phyloP scores from a whole-genome alignment of 2,797 vertebrate species.

The Glossophaga mutica region DNA sequence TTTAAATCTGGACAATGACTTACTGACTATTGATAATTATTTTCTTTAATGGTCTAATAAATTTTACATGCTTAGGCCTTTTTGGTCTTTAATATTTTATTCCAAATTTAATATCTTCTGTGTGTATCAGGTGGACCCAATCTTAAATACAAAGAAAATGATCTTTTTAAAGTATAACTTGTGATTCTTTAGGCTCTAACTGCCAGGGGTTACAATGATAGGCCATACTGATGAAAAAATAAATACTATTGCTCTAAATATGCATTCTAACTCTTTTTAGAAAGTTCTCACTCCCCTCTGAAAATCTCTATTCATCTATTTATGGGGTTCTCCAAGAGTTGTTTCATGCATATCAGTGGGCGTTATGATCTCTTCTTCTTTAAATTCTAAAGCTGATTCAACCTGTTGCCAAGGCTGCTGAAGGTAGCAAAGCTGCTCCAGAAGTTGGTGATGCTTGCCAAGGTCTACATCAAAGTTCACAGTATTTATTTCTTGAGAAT shows the following conservation, averaged over 20 bases:
- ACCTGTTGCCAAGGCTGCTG: neutral
- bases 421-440: neutral
- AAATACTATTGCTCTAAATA: neutral
- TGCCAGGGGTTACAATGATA: neutral
- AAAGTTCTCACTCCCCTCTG: neutral
- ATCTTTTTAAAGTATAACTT: neutral
- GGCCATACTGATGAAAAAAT: neutral
- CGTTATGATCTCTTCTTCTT: neutral
- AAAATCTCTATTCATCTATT: neutral
- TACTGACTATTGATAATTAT: conserved; percentile 35
- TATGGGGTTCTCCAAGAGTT: neutral
- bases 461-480: neutral
- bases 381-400: neutral
- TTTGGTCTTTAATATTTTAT: neutral
- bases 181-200: neutral
- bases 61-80: neutral
- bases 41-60: neutral
- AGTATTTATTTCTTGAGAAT: neutral
- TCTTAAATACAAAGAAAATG: neutral
- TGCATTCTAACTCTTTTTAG: neutral
- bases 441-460: neutral
- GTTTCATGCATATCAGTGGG: neutral
- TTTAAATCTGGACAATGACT: conserved; percentile 14
- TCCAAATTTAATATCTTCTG: neutral
- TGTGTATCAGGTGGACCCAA: neutral